These are phyloP conservation scores for Pungitius pungitius DNA, from an alignment of 2,113 vertebrate genomes.

Conservation along the genomic window DNA sequence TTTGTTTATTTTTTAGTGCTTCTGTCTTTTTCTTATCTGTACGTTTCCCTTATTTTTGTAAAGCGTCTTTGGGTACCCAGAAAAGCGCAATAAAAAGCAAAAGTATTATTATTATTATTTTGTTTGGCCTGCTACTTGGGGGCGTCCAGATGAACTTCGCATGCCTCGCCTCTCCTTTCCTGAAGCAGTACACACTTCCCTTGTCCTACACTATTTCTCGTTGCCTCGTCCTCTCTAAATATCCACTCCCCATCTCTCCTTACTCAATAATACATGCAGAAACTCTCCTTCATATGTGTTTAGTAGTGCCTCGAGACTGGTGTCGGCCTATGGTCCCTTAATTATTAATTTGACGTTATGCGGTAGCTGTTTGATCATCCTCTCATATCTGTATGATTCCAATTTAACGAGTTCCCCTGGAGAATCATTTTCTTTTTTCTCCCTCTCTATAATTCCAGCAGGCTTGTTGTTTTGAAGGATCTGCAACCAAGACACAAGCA, in stretches of 20 bases:
- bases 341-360: slow-evolving; percentile 79
- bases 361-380: slow-evolving; percentile 78
- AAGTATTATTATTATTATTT: too few species aligned
- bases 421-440: slow-evolving; percentile 36
- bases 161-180: slow-evolving; percentile 31
- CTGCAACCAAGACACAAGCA: not conserved
- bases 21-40: too few species aligned
- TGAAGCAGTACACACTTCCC: slow-evolving; percentile 38
- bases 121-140: slow-evolving; percentile 25
- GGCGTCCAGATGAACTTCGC: slow-evolving; percentile 39
- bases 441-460: slow-evolving; percentile 14
- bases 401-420: slow-evolving; percentile 75
- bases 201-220: slow-evolving; percentile 35
- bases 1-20: too few species aligned
- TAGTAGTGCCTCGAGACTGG: slow-evolving; percentile 64
- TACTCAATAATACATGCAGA: slow-evolving; percentile 64
- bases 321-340: slow-evolving; percentile 71
- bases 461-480: slow-evolving; percentile 52
- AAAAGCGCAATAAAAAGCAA: too few species aligned
- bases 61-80: too few species aligned
- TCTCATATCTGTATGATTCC: slow-evolving; percentile 70
- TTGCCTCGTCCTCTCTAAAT: slow-evolving; percentile 41
- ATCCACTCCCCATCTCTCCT: slow-evolving; percentile 28
- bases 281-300: slow-evolving; percentile 74
- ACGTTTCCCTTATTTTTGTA: too few species aligned